These are phyloP conservation scores for Drosophila eugracilis DNA, from an alignment of 1,140 invertebrate genomes.

Conservation along the genomic window DNA sequence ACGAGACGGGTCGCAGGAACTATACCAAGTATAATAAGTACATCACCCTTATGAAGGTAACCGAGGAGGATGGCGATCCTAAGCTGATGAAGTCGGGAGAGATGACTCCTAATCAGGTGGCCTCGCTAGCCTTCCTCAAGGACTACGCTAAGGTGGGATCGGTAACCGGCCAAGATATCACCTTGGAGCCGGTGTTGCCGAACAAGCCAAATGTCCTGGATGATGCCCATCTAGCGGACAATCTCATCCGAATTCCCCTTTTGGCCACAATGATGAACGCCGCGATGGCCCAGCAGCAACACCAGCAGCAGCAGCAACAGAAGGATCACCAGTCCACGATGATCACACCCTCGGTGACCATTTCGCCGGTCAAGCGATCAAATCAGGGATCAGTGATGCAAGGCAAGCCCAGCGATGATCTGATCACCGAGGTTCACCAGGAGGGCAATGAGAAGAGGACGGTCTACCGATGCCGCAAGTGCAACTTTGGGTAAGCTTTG, in stretches of 20 bases:
- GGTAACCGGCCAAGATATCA: slow-evolving; percentile 66
- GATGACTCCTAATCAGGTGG: slow-evolving; percentile 84
- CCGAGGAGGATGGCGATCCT: slow-evolving; percentile 84
- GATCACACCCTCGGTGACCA: slow-evolving; percentile 84
- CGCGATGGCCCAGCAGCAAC: slow-evolving; percentile 74
- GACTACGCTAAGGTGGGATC: slow-evolving; percentile 69
- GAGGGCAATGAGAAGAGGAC: slow-evolving; percentile 86
- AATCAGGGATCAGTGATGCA: slow-evolving; percentile 20
- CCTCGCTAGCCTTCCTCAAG: slow-evolving; percentile 80
- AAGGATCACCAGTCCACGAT: slow-evolving; percentile 68
- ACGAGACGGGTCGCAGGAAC: slow-evolving; percentile 95
- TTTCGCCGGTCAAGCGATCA: slow-evolving; percentile 84
- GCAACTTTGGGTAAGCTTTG: slow-evolving; percentile 89
- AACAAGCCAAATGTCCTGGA: slow-evolving; percentile 56
- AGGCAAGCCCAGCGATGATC: slow-evolving; percentile 75
- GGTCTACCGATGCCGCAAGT: slow-evolving; percentile 93
- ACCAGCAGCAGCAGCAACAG: slow-evolving; percentile 49
- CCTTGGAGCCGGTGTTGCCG: slow-evolving; percentile 64
- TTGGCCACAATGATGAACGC: slow-evolving; percentile 82
- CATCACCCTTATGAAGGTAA: slow-evolving; percentile 89
- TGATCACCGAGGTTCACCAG: slow-evolving; percentile 78
- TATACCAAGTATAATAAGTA: slow-evolving; percentile 97
- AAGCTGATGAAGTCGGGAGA: slow-evolving; percentile 84
- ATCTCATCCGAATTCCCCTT: slow-evolving; percentile 69
- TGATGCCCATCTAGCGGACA: slow-evolving; percentile 71